Evolutionary conservation across 2,113 vertebrate genomes (phyloP), one percentile per base, ranked within the genome.

Genomic region (Cichladusa arquata): DNA sequence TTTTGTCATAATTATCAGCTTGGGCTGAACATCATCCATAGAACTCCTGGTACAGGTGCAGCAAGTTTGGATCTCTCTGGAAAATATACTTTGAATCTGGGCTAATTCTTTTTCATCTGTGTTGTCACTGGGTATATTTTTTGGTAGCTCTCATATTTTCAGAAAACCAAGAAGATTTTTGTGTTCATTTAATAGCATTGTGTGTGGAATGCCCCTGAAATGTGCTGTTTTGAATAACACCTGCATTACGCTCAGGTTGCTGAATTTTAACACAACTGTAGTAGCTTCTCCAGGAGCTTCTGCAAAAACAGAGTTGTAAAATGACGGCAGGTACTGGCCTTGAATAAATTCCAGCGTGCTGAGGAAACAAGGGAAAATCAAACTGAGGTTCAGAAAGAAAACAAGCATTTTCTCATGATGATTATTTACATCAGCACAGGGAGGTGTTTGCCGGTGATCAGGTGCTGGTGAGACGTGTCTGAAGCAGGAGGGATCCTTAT

Each of bases 21-120:
- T 38, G 34, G 5, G 2, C 65, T 73, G 54, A 70, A 22, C 0
- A 0, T 33, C 19, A 23, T 45, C 31, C 5, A 3, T 14, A 33
- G 42, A 54, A 61, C 29, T 86, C 5, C 10, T 5, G 5, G 0
- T 44, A 7, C 8, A 50, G 20, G 16, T 5, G 0, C 40, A 65
- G 1, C 2, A 8, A 36, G 9, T 65, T 64, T 64, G 48, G 6
- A 31, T 87, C 19, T 56, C 33, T 54, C 14, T 79, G 56, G 20
- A 40, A 70, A 78, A 62, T 20, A 20, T 3, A 22, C 8, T 9
- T 31, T 47, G 40, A 80, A 25, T 25, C 38, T 2, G 7, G 25
- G 33, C 7, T 81, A 14, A 29, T 77, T 61, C 1, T 89, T 89
- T n/a, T 36, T 48, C 3, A 12, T 73, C 26, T 12, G 3, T 60